phyloP scores from a whole-genome alignment of 64 coral and sea anemone species.

The Montipora efflorescens region DNA sequence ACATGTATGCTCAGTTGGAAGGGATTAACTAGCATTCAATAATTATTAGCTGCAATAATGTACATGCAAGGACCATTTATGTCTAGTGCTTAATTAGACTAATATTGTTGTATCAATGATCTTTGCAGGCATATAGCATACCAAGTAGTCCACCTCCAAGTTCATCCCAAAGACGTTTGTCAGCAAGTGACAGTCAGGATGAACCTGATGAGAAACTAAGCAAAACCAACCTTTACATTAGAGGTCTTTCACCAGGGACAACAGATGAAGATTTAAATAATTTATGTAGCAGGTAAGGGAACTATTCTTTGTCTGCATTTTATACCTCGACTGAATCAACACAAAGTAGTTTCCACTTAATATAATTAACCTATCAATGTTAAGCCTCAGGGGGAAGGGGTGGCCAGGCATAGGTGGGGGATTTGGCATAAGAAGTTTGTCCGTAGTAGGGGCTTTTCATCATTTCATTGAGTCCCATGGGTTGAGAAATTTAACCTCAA shows the following conservation, averaged over 20 bases:
- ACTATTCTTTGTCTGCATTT: background rate
- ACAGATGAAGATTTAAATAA: constrained; percentile 99
- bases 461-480: no score
- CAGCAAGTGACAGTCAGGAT: constrained; percentile 72
- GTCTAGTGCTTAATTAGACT: background rate
- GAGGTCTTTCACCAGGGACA: constrained; percentile 92
- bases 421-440: no score
- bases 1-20: no score
- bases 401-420: no score
- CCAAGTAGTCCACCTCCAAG: constrained; percentile 69
- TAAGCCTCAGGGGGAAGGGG: no score
- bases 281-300: constrained; percentile 90
- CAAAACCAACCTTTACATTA: constrained; percentile 99
- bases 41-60: no score
- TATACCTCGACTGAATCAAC: background rate
- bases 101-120: background rate
- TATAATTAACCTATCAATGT: no score
- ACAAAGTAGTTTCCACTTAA: no score
- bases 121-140: constrained; percentile 67
- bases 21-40: no score
- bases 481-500: no score
- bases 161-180: constrained; percentile 51
- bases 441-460: no score
- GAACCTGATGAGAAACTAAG: constrained; percentile 96
- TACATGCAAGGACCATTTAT: no score